Evolutionary conservation across 2,888 invertebrate genomes (phyloP), one percentile per base, ranked within the genome.

Genomic region (Oligia latruncula): DNA sequence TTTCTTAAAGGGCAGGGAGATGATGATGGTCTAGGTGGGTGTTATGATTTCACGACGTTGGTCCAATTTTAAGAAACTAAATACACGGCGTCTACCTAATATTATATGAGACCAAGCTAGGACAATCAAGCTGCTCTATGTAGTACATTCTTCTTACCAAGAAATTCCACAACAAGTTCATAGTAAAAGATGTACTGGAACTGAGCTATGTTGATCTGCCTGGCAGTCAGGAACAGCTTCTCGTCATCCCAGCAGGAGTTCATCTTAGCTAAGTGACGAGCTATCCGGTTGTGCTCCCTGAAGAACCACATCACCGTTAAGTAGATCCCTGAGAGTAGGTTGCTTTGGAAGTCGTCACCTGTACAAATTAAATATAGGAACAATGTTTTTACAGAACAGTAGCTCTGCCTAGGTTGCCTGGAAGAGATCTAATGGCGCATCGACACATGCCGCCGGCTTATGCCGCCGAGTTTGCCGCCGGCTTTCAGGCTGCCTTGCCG

Each of bases 221-320:
- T 96, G 11, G 92, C 89, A 3, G 90, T 88, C 65, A 88, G 79
- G 95, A 98, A 98, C 2, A 98, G 93, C 4, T 98, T 98, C 94
- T 98, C 98, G 90, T 98, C 98, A 88, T 98, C 98, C 98, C 98
- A 98, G 92, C 98, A 98, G 0, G 98, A 98, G 94, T 99, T 99
- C 0, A 98, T 95, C 65, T 97, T 96, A 0, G 97, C 97, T 70
- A 99, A 93, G 8, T 95, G 97, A 68, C 97, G 97, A 0, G 98
- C 98, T 3, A 98, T 91, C 55, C 98, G 97, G 93, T 99, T 99
- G 94, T 99, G 99, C 91, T 99, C 98, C 76, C 98, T 96, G 74
- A 90, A 91, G 80, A 91, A 90, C 93, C 93, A 93, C 78, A 93
- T 83, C 0, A 87, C 76, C 2, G 87, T 70, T 23, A 93, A 43